phyloP scores from a whole-genome alignment of 2,113 vertebrate genomes.

The Dermatemys mawii region DNA sequence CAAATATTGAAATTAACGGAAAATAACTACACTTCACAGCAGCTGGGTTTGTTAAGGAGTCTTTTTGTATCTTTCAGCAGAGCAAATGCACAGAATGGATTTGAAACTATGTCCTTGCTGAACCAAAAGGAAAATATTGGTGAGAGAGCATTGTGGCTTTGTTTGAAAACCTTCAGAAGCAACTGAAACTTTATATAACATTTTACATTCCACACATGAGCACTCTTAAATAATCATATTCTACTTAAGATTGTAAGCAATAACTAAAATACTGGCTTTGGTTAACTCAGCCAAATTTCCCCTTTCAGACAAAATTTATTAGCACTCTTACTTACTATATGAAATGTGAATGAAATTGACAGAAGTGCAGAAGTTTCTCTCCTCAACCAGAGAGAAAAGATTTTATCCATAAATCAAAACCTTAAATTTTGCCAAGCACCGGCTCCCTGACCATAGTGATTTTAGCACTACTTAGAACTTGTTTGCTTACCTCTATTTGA shows the following conservation, averaged over 20 bases:
- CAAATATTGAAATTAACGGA: background rate
- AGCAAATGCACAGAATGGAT: background rate
- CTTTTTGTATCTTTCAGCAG: background rate
- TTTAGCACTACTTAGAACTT: fast-evolving
- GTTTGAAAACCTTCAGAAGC: background rate
- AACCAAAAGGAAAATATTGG: background rate
- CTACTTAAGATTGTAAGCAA: background rate
- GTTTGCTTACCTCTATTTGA: fast-evolving
- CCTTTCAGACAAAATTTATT: background rate
- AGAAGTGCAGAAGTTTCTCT: background rate
- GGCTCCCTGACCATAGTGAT: fast-evolving
- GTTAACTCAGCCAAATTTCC: background rate
- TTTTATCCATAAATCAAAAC: background rate
- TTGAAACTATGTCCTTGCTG: background rate
- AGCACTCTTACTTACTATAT: background rate
- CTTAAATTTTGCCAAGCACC: background rate
- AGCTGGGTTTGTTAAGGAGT: background rate
- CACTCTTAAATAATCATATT: background rate
- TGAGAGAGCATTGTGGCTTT: background rate
- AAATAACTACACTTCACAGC: background rate
- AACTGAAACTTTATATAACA: background rate
- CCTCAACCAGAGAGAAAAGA: fast-evolving
- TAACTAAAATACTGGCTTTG: background rate
- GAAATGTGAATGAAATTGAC: background rate
- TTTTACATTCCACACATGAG: background rate